Evolutionary conservation across 2,888 invertebrate species (phyloP).

Genomic region (Acleris cristana): DNA sequence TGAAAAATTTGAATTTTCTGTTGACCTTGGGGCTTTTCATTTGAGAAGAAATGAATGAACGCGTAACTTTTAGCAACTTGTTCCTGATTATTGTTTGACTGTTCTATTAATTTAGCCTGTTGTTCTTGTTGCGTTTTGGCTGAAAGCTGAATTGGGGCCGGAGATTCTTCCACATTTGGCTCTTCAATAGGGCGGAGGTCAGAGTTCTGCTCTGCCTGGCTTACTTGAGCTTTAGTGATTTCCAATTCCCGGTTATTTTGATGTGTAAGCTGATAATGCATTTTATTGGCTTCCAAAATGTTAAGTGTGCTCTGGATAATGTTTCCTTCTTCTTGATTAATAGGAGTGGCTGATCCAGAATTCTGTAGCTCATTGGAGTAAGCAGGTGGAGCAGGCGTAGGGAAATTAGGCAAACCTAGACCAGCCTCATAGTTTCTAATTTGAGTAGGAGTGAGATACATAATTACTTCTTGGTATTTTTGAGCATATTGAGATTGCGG

Average conservation of each 20-base stretch:
- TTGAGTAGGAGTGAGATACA: constrained; percentile 69
- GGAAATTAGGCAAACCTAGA: constrained; percentile 43
- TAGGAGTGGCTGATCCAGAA: constrained; percentile 6
- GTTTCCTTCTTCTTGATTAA: constrained; percentile 25
- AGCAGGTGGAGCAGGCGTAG: constrained; percentile 31
- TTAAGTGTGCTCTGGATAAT: constrained; percentile 32
- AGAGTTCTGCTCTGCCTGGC: constrained; percentile 4
- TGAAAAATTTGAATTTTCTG: constrained; percentile 31
- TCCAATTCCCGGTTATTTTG: constrained; percentile 16
- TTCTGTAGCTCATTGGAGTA: constrained; percentile 21
- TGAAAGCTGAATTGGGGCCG: constrained; percentile 5
- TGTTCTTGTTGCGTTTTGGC: constrained; percentile 21
- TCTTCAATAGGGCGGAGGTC: constrained; percentile 31
- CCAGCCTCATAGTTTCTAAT: constrained; percentile 60
- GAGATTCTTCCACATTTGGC: constrained; percentile 37
- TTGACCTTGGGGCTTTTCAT: constrained; percentile 26
- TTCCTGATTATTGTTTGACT: constrained; percentile 23
- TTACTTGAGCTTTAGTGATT: constrained; percentile 7
- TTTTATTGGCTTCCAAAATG: constrained; percentile 30
- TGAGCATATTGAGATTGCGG: constrained; percentile 39
- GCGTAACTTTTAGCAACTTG: constrained; percentile 32
- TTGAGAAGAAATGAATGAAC: constrained; percentile 31
- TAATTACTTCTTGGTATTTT: constrained; percentile 62
- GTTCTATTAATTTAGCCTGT: constrained; percentile 29
- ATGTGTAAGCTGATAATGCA: constrained; percentile 7